These are phyloP conservation scores for Hydra vulgaris DNA, from an alignment of 30 jellyfish, hydroid and myxozoan species.

Conservation along the genomic window DNA sequence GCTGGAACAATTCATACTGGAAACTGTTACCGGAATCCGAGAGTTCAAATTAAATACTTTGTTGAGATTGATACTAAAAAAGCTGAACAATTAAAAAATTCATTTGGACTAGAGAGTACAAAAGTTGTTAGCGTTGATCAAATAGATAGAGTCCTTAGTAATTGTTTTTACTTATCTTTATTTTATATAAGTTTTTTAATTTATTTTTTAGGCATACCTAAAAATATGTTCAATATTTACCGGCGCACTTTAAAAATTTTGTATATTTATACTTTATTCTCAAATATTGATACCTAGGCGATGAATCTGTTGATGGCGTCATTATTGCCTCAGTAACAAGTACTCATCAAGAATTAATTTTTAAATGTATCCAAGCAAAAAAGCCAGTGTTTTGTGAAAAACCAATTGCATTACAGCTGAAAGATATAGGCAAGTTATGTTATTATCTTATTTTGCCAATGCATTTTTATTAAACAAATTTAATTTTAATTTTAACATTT, in stretches of 20 bases:
- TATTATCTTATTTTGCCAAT: no score
- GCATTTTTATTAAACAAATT: no score
- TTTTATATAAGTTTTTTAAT: no score
- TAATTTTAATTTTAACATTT: no score
- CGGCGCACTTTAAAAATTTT: no score
- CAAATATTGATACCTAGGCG: constrained; percentile 18
- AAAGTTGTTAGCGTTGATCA: constrained; percentile 41
- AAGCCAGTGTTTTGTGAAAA: constrained; percentile 95
- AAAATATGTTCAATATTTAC: no score
- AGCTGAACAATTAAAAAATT: constrained; percentile 30
- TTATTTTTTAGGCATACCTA: no score
- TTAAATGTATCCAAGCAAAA: constrained; percentile 51
- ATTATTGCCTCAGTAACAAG: constrained; percentile 65
- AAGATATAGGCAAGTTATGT: constrained; percentile 61
- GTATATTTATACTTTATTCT: no score
- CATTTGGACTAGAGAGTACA: constrained; percentile 18
- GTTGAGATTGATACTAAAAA: constrained; percentile 55
- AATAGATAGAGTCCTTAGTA: constrained; percentile 37
- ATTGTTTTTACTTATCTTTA: no score
- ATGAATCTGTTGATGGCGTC: constrained; percentile 63
- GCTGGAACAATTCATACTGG: constrained; percentile 73
- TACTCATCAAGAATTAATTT: constrained; percentile 57
- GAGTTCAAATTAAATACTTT: constrained; percentile 49
- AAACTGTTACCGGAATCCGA: constrained; percentile 54
- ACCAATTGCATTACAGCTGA: constrained; percentile 73